phyloP scores from a whole-genome alignment of 1,140 invertebrate species.

The Drosophila aff. region DNA sequence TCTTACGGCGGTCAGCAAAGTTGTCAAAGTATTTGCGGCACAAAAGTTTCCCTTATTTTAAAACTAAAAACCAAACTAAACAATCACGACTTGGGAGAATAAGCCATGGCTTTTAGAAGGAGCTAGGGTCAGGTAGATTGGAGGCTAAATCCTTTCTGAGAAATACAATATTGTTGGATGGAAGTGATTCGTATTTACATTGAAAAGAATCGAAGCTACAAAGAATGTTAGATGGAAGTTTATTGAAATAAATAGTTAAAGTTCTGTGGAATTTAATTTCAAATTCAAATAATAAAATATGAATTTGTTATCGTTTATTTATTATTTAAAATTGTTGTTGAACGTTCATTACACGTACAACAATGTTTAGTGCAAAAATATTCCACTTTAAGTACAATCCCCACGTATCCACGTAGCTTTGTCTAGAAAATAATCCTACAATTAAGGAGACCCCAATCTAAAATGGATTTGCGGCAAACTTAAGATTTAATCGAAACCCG shows the following conservation, averaged over 20 bases:
- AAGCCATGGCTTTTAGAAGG: constrained; percentile 27
- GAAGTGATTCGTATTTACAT: background rate
- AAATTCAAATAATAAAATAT: background rate
- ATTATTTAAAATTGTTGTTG: background rate
- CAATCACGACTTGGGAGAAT: constrained; percentile 25
- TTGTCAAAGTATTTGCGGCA: constrained; percentile 64
- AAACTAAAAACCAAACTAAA: constrained; percentile 73
- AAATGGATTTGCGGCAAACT: constrained; percentile 7
- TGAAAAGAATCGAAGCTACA: too few species aligned
- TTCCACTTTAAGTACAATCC: background rate
- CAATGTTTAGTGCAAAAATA: background rate
- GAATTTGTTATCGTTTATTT: background rate
- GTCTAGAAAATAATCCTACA: background rate
- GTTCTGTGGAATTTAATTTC: background rate
- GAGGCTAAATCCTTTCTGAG: constrained; percentile 30
- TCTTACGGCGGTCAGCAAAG: constrained; percentile 43
- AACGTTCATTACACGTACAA: too few species aligned
- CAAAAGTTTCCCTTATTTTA: constrained; percentile 61
- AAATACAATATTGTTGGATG: constrained; percentile 5
- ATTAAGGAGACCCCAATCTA: constrained; percentile 13
- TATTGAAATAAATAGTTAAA: background rate
- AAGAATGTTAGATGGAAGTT: too few species aligned
- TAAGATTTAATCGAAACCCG: constrained; percentile 10
- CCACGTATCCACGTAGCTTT: background rate
- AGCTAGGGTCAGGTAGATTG: constrained; percentile 10